phyloP scores from a whole-genome alignment of 2,888 invertebrate species.

The Drosophila neonasuta region DNA sequence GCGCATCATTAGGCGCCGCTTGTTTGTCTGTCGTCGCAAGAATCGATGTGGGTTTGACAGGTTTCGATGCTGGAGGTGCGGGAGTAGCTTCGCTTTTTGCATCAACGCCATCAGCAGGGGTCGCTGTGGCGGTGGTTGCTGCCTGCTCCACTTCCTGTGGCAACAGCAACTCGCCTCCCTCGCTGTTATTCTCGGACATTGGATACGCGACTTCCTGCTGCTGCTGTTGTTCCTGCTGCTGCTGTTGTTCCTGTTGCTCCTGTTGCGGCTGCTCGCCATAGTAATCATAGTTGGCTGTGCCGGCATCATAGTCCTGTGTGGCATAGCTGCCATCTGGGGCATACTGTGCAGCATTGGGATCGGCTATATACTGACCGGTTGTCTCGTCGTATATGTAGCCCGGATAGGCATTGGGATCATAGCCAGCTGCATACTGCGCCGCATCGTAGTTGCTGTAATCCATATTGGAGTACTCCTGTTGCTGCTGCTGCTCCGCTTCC shows the following conservation, averaged over 20 bases:
- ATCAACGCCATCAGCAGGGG: constrained; percentile 20
- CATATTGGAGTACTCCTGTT: constrained; percentile 70
- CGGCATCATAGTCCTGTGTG: constrained; percentile 64
- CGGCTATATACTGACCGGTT: constrained; percentile 78
- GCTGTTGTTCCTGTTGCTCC: constrained; percentile 34
- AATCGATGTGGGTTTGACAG: constrained; percentile 76
- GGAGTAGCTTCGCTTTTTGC: constrained; percentile 37
- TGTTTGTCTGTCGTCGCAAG: constrained; percentile 74
- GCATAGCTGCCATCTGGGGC: constrained; percentile 64
- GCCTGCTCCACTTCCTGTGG: constrained; percentile 56
- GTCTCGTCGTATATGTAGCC: constrained; percentile 80
- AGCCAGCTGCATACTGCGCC: constrained; percentile 69
- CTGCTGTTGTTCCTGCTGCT: constrained; percentile 28
- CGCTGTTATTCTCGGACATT: constrained; percentile 35
- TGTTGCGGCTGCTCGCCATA: constrained; percentile 59
- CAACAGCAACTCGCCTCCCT: constrained; percentile 19
- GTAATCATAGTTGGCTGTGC: constrained; percentile 60
- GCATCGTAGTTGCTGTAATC: constrained; percentile 80
- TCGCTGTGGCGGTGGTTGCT: constrained; percentile 5
- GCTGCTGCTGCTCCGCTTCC: constrained; percentile 29
- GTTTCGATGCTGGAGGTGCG: constrained; percentile 32
- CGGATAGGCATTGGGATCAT: constrained; percentile 79
- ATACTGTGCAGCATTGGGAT: constrained; percentile 73
- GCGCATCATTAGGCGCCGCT: constrained; percentile 77
- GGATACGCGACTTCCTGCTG: constrained; percentile 45